Base-by-base conservation (phyloP, 1,140 invertebrate species). In the Dolichoris vasculosae region DNA sequence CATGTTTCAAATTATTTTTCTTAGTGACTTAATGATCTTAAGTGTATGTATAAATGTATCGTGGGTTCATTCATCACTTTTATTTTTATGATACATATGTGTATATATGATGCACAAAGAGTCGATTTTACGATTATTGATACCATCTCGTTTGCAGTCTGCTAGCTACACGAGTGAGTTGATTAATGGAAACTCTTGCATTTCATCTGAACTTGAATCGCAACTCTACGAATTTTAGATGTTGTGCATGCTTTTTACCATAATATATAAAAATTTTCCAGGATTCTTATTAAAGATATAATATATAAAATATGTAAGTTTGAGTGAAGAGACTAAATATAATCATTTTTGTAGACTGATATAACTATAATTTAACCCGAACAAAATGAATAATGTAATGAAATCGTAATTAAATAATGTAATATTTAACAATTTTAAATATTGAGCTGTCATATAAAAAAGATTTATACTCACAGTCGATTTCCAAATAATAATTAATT, bases 81-180 rank as follows among this genome's bases (percentile, higher is more conserved):
- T 63, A 55, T 83, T 83, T 83, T 76, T 76, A 83, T n/a, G 76
- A 67, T 32, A 64, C 46, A 40, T 55, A 55, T 51, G 26, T 35
- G 43, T 83, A 64, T 83, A 83, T 83, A 77, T 38, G 71, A 20
- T 51, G 71, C 82, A 83, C 76, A 83, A 83, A 83, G 71, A 76
- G 55, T 64, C 11, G 11, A 63, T 76, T 83, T 83, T 83, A 83
- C 40, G 71, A 76, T 76, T 76, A 83, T 83, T 83, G 73, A 71
- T 48, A 46, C 71, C 71, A 64, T 83, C 82, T 15, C 46, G 4
- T 73, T 73, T 38, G 23, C 32, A 73, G 26, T 30, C 48, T 13
- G 73, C 46, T 30, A 30, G 43, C 40, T 30, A 59, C 46, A 59
- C 48, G 35, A 75, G 51, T 59, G 40, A 55, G 7, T 23, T 83